Base-by-base conservation (phyloP, 2,888 invertebrate species). In the Choristoneura rosaceana region DNA sequence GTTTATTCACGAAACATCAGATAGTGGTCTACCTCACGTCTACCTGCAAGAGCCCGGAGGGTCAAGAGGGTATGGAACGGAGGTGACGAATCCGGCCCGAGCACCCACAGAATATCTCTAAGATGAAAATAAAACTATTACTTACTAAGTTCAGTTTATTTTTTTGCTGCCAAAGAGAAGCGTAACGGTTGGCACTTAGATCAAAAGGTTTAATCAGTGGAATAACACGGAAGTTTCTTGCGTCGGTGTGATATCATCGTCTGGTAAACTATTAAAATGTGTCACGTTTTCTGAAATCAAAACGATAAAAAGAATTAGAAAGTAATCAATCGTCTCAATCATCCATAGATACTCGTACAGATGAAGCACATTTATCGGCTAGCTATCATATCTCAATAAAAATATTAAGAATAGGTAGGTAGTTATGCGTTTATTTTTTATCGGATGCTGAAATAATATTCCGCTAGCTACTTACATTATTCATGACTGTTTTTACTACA, bases 171-270 rank as follows among this genome's bases (percentile, higher is more conserved):
- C 43, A 33, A 66, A 65, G 43, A 70, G 65, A 59, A 64, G 70
- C 64, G 47, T 66, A 65, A 70, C 70, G 65, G 70, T 59, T 47
- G 64, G 55, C 61, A 62, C 52, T 65, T 70, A 66, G 52, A 59
- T 61, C 61, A 71, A 61, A 63, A 65, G 62, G 47, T 58, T 59
- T 63, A 58, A 61, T 70, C 67, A 58, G 52, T 61, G 43, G 71
- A 70, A 67, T 60, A 71, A 74, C 74, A 61, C 73, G 74, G 75
- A 73, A 76, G 74, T 74, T 65, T 66, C 43, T 47, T 67, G 71
- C 52, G 25, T 52, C 34, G 52, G 34, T 63, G 66, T 75, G 75
- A 75, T 74, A 55, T 75, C 75, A 75, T 74, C 71, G 38, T 43
- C 43, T 55, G 47, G 60, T 43, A 50, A 66, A 61, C 50, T 66